phyloP scores from a whole-genome alignment of 2,113 vertebrate genomes.

The Semicossyphus pulcher region DNA sequence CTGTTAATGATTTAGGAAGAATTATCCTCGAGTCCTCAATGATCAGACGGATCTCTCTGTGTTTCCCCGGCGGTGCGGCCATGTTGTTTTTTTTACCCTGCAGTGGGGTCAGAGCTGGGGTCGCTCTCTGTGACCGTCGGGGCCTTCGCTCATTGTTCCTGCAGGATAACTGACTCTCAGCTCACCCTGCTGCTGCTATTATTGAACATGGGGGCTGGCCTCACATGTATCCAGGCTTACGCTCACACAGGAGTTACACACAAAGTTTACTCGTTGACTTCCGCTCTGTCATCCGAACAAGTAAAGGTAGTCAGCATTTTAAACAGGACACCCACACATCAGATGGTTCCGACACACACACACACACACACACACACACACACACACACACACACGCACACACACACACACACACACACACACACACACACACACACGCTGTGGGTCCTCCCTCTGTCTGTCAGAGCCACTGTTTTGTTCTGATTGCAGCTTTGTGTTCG shows the following conservation, averaged over 20 bases:
- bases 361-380: too few relatives aligned
- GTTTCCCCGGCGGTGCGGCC: not conserved
- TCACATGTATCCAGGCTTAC: not conserved
- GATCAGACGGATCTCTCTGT: not conserved
- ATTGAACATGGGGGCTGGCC: not conserved
- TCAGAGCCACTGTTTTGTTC: conserved; percentile 43
- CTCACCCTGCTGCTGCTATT: conserved; percentile 3
- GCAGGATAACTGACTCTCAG: conserved; percentile 9
- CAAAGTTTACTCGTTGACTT: not conserved
- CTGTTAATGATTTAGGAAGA: conserved; percentile 4
- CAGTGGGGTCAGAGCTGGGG: conserved; percentile 4
- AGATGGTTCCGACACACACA: too few relatives aligned
- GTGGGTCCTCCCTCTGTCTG: conserved; percentile 7
- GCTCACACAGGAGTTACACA: not conserved
- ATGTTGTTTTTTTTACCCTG: conserved; percentile 5
- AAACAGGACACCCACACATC: not conserved
- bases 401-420: not conserved
- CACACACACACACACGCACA: not conserved
- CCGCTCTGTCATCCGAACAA: not conserved
- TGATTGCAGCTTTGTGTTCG: conserved; percentile 31
- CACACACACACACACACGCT: not conserved
- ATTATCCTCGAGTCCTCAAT: not conserved
- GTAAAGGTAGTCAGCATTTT: not conserved
- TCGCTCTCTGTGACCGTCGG: not conserved
- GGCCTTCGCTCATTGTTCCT: conserved; percentile 35